A percentile compares a stretch with the other conserved stretches of the same genome.
Conservation (phyloP, 2,888 invertebrate genomes). For the Apocheima hispidaria region DNA sequence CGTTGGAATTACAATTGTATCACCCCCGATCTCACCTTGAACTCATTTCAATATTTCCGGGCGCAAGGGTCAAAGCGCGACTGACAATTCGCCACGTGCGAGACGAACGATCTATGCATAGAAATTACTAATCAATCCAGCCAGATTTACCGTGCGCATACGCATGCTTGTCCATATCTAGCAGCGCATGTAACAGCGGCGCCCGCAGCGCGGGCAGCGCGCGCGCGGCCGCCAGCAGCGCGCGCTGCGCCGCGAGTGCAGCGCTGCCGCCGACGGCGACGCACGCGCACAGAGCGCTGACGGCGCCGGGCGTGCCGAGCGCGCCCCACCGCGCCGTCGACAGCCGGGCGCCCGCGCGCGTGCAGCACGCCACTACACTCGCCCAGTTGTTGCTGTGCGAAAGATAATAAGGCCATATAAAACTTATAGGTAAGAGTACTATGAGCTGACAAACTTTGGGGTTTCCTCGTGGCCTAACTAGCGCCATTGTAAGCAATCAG, state of each 20-base stretch:
- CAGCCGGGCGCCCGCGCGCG: constrained; percentile 73
- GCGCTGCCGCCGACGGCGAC: constrained; percentile 40
- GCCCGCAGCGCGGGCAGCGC: constrained; percentile 58
- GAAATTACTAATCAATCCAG: neutral
- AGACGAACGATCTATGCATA: no score
- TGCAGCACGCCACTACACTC: constrained; percentile 92
- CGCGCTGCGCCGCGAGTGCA: constrained; percentile 55
- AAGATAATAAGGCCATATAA: no score
- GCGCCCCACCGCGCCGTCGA: constrained; percentile 62
- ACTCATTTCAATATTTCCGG: no score
- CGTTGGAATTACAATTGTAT: no score
- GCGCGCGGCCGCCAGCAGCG: constrained; percentile 48
- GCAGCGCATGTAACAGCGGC: constrained; percentile 61
- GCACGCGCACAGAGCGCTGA: constrained; percentile 57
- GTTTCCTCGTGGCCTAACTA: no score
- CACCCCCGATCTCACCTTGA: no score
- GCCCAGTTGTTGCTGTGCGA: constrained; percentile 92
- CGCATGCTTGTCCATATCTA: constrained; percentile 71
- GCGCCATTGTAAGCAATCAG: no score
- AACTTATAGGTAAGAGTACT: no score
- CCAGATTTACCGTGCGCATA: constrained; percentile 65
- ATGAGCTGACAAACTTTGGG: no score
- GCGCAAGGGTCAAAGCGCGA: no score
- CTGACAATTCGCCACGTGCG: no score
- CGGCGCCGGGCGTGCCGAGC: constrained; percentile 54